phyloP scores from a whole-genome alignment of 2,797 vertebrate species.

The Sandelia bainsii region DNA sequence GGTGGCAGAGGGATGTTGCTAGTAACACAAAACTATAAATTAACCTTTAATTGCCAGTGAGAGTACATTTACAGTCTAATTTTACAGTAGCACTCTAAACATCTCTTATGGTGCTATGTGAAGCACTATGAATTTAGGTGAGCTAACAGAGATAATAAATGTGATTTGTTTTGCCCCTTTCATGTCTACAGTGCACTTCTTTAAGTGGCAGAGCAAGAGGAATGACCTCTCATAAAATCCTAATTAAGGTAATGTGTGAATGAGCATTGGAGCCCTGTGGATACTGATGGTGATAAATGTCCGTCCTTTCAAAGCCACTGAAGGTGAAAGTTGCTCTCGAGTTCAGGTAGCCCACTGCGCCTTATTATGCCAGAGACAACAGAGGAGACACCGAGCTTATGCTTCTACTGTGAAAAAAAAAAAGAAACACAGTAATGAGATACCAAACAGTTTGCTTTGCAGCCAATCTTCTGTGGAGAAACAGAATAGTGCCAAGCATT shows the following conservation, averaged over 20 bases:
- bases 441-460: constrained; percentile 53
- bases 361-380: constrained; percentile 58
- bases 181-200: constrained; percentile 68
- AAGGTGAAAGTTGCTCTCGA: constrained; percentile 73
- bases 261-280: constrained; percentile 66
- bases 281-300: constrained; percentile 77
- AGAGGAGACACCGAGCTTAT: constrained; percentile 36
- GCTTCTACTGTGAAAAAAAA: constrained; percentile 13
- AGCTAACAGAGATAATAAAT: constrained; percentile 78
- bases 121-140: constrained; percentile 54
- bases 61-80: constrained; percentile 59
- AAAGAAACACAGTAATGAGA: constrained; percentile 39
- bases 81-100: constrained; percentile 59
- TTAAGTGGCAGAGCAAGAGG: constrained; percentile 72
- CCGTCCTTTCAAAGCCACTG: constrained; percentile 56
- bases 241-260: constrained; percentile 83
- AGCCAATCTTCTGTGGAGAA: constrained; percentile 45
- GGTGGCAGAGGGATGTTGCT: constrained; percentile 24
- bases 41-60: constrained; percentile 47
- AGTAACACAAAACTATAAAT: constrained; percentile 61
- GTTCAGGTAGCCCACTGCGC: constrained; percentile 52
- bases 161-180: constrained; percentile 80
- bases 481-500: constrained; percentile 46
- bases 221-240: constrained; percentile 81
- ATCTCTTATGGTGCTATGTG: constrained; percentile 49